These are phyloP conservation scores for Glyptemys insculpta DNA, from an alignment of 2,797 vertebrate species.

Conservation along the genomic window DNA sequence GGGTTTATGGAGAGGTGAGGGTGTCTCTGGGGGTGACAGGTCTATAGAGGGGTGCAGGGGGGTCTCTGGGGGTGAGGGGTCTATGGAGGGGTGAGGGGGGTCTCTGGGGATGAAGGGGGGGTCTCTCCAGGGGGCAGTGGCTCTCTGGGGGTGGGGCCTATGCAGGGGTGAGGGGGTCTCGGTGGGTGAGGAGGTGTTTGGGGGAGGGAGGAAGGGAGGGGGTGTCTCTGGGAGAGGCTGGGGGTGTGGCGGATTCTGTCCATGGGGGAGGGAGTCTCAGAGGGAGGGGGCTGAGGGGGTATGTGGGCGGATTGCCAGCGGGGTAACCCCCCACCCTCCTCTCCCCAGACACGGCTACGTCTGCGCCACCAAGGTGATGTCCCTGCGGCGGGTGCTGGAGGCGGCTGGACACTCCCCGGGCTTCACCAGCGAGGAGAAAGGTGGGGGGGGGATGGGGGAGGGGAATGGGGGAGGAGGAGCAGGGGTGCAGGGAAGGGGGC, in stretches of 20 bases:
- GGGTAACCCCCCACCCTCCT: neutral
- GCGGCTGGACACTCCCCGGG: constrained; percentile 81
- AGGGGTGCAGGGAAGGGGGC: neutral
- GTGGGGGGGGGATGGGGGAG: constrained; percentile 49
- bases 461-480: too few species aligned
- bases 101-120: too few species aligned
- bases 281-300: neutral
- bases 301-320: neutral
- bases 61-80: neutral
- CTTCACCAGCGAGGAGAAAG: constrained; percentile 91
- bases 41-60: neutral
- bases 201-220: too few species aligned
- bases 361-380: constrained; percentile 92
- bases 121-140: too few species aligned
- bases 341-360: constrained; percentile 85
- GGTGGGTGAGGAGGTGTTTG: neutral
- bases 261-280: too few species aligned
- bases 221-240: too few species aligned
- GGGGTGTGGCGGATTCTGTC: too few species aligned
- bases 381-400: constrained; percentile 86
- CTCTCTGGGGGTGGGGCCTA: too few species aligned
- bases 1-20: neutral
- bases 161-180: too few species aligned
- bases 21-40: neutral
- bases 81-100: too few species aligned